phyloP scores from a whole-genome alignment of 2,888 invertebrate species.

The Drosophila mayaguana region DNA sequence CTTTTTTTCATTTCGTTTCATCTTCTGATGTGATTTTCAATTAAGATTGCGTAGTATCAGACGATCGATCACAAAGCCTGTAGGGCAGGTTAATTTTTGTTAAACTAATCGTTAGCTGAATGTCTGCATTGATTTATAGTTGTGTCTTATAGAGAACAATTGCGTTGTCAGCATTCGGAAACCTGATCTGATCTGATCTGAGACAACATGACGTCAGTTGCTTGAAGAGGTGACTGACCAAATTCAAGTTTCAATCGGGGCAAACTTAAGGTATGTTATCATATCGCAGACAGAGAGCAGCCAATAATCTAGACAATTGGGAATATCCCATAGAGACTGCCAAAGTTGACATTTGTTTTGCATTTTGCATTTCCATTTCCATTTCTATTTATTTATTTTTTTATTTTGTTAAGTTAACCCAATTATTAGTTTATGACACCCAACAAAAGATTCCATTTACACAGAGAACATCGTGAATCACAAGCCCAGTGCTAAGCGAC shows the following conservation, averaged over 20 bases:
- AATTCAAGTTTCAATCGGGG: background rate
- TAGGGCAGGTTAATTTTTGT: conserved; percentile 34
- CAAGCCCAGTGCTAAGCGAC: conserved; percentile 2
- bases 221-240: conserved; percentile 46
- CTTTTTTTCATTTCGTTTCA: background rate
- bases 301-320: background rate
- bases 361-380: background rate
- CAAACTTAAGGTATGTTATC: background rate
- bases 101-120: conserved; percentile 18
- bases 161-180: conserved; percentile 35
- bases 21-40: conserved; percentile 18
- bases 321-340: conserved; percentile 1
- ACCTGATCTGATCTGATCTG: conserved; percentile 35
- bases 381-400: background rate
- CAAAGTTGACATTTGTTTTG: background rate
- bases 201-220: conserved; percentile 30
- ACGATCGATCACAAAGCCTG: conserved; percentile 21
- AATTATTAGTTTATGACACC: conserved; percentile 6
- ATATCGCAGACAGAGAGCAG: background rate
- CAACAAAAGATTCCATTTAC: conserved; percentile 6
- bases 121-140: conserved; percentile 34
- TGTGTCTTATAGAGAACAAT: conserved; percentile 22
- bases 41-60: conserved; percentile 36
- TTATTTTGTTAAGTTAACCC: conserved; percentile 3
- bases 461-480: conserved; percentile 41